Conservation (phyloP, 2,888 invertebrate species). For the Philonicus albiceps region DNA sequence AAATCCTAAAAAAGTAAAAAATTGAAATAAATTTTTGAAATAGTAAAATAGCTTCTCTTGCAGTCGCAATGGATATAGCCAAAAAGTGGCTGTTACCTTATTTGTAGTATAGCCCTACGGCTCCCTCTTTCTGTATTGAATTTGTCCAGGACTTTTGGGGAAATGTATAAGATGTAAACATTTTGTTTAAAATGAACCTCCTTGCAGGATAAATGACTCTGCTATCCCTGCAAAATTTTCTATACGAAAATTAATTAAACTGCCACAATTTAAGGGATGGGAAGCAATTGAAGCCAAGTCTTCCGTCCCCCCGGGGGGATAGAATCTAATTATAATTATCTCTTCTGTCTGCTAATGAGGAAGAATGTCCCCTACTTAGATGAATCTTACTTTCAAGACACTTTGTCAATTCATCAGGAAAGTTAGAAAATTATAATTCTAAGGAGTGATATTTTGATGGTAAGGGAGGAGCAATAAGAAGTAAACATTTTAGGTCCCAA, state of each 20-base stretch:
- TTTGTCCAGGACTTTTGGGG: background rate
- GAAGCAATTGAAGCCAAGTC: background rate
- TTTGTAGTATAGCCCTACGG: background rate
- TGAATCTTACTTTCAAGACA: background rate
- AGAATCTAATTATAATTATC: background rate
- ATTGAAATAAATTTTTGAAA: slow-evolving; percentile 11
- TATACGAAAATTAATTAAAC: background rate
- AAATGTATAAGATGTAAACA: background rate
- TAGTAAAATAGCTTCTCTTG: background rate
- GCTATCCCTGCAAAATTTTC: background rate
- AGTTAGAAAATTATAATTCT: background rate
- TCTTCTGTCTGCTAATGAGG: background rate
- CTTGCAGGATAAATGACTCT: background rate
- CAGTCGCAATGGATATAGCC: background rate
- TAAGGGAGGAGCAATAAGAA: background rate
- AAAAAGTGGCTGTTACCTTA: background rate
- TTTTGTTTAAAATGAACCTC: background rate
- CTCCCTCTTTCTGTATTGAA: background rate
- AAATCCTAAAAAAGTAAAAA: background rate
- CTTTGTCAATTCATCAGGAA: background rate
- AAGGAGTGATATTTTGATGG: background rate
- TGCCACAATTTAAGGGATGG: background rate
- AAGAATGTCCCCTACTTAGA: background rate
- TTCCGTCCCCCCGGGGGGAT: background rate
- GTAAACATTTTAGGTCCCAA: background rate